Evolutionary conservation across 2,113 vertebrate genomes (phyloP).

Genomic region (Cacatua alba): DNA sequence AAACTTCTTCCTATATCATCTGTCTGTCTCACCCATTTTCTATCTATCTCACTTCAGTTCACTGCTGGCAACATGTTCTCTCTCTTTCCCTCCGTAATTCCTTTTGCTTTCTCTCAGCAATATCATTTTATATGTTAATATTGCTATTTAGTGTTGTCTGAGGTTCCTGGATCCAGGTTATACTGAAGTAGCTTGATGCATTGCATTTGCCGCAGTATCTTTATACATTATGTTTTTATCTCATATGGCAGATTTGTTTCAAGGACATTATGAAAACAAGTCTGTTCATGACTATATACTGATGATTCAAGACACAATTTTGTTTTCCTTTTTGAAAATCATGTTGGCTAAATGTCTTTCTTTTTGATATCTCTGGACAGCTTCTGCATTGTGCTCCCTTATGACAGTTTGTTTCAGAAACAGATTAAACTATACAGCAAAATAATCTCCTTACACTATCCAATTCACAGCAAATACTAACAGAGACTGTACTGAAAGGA

Average conservation of each 20-base stretch:
- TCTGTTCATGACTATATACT: not conserved
- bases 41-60: not conserved
- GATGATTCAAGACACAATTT: constrained; percentile 26
- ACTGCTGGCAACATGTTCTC: not conserved
- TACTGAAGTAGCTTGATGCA: not conserved
- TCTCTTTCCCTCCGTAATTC: not conserved
- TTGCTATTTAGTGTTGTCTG: not conserved
- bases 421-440: not conserved
- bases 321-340: constrained; percentile 44
- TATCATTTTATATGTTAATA: constrained; percentile 16
- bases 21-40: not conserved
- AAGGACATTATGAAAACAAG: not conserved
- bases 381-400: not conserved
- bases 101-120: not conserved
- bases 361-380: constrained; percentile 24
- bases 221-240: not conserved
- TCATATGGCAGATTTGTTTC: constrained; percentile 37
- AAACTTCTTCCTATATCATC: not conserved
- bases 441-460: not conserved
- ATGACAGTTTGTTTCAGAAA: constrained; percentile 8
- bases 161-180: not conserved
- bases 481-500: not conserved
- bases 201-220: not conserved
- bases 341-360: not conserved
- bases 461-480: not conserved